Base-by-base conservation (phyloP, 2,113 vertebrate species). In the Laticauda colubrina region DNA sequence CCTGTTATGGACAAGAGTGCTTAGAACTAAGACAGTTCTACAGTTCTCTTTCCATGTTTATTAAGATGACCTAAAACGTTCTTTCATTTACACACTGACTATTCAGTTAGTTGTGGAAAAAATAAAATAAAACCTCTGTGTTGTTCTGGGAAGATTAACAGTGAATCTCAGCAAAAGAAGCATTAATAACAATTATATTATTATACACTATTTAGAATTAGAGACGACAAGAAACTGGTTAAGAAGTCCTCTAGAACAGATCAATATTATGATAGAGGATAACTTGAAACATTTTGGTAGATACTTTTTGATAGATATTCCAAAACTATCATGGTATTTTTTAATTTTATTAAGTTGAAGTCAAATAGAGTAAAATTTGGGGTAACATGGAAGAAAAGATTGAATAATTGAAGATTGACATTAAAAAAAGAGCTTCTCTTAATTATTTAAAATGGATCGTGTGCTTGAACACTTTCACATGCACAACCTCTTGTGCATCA, bases 391-490 rank as follows among this genome's bases (percentile, higher is more conserved):
- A 54, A 85, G 93, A 94, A 93, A 39, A 75, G 34, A 23, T 43
- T 81, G 34, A 43, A 81, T 81, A 43, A 81, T 43, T 81, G 75
- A 34, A 81, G 34, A 6, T 81, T 0, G 2, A 18, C 34, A 20
- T 94, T 91, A 23, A 95, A 69, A 85, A 92, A 88, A 93, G 56
- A 94, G 14, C 48, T 88, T 93, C 89, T 90, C 92, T 92, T 91
- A 94, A 96, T 95, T 26, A 34, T 11, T 53, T 95, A 86, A 89
- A 89, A 51, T 94, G 91, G 18, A 89, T 90, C 51, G 9, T 93
- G 93, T 89, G 87, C n/a, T 89, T 93, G 34, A 56, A 89, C 3
- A 81, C 18, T 81, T 81, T 3, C 18, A 43, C 34, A 43, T 43
- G 21, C 18, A 81, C 75, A 43, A 81, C 94, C 85, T 92, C 94